Evolutionary conservation across 2,113 vertebrate species (phyloP).

Genomic region (Poecilia latipinna): DNA sequence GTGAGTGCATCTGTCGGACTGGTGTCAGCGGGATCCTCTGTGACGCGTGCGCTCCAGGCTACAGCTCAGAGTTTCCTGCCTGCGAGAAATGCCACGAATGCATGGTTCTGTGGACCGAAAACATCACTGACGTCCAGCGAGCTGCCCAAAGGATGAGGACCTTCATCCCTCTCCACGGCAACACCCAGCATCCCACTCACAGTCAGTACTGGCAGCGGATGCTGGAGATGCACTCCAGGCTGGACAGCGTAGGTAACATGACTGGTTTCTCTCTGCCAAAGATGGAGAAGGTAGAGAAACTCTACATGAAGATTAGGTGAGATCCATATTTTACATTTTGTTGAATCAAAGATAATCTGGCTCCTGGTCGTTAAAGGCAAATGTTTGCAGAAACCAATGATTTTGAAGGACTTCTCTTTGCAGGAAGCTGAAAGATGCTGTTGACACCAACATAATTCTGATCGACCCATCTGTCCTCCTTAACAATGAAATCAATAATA

Average conservation of each 20-base stretch:
- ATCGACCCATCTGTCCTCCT: conserved; percentile 73
- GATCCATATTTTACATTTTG: neutral
- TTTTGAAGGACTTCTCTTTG: conserved; percentile 4
- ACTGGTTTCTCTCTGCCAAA: conserved; percentile 56
- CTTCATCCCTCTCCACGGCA: conserved; percentile 29
- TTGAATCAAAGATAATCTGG: neutral
- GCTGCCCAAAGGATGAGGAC: conserved; percentile 70
- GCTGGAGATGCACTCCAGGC: conserved; percentile 70
- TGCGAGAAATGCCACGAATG: conserved; percentile 85
- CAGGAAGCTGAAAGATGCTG: conserved; percentile 78
- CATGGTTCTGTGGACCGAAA: conserved; percentile 77
- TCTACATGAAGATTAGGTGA: conserved; percentile 76
- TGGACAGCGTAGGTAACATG: conserved; percentile 68
- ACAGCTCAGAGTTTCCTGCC: conserved; percentile 79
- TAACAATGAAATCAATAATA: conserved; percentile 75
- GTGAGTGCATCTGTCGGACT: conserved; percentile 77
- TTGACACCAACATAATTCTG: conserved; percentile 69
- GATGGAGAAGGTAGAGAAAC: conserved; percentile 70
- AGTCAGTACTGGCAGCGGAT: conserved; percentile 66
- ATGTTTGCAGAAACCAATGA: neutral
- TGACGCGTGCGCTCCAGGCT: conserved; percentile 77
- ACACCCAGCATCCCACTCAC: conserved; percentile 34
- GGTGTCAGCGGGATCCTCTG: conserved; percentile 82
- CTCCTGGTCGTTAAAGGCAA: neutral
- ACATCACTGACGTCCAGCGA: conserved; percentile 71